Conservation (phyloP, 2,797 vertebrate genomes). For the Erpetoichthys calabaricus region DNA sequence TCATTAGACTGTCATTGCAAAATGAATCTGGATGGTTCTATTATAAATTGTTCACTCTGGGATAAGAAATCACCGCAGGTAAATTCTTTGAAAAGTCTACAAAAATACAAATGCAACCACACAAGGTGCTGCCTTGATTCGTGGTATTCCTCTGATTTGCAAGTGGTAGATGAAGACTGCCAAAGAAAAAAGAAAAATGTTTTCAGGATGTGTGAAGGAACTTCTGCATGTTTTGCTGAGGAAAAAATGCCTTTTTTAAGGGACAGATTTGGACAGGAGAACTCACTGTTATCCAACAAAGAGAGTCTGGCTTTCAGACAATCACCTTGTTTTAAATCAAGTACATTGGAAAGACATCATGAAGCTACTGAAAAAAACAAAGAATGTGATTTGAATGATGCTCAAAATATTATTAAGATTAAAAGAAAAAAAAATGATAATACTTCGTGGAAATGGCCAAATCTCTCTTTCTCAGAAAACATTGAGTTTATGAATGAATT, state of each 20-base stretch:
- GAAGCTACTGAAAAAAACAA: conserved; percentile 11
- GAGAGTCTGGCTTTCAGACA: too few relatives aligned
- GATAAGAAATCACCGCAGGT: background rate
- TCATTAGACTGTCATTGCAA: conserved; percentile 24
- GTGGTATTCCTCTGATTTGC: too few relatives aligned
- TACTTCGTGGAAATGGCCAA: conserved; percentile 36
- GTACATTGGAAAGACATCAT: conserved; percentile 13
- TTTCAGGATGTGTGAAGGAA: conserved; percentile 1
- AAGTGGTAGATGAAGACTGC: conserved; percentile 11
- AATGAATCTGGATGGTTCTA: conserved; percentile 17
- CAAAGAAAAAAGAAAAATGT: conserved; percentile 17
- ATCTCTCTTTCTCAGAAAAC: conserved; percentile 50
- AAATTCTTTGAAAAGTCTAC: background rate
- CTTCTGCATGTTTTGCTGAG: too few relatives aligned
- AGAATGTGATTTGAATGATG: conserved; percentile 11
- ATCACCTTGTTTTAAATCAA: background rate
- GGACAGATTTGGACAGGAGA: too few relatives aligned
- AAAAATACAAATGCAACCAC: too few relatives aligned
- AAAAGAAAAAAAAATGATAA: conserved; percentile 1
- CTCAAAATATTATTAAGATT: conserved; percentile 1
- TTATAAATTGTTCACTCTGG: conserved; percentile 17
- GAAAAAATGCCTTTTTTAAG: too few relatives aligned
- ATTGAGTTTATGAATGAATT: conserved; percentile 31
- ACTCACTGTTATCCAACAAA: too few relatives aligned
- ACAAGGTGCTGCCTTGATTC: too few relatives aligned